Base-by-base conservation (phyloP, 2,113 vertebrate species). In the Nanger granti region DNA sequence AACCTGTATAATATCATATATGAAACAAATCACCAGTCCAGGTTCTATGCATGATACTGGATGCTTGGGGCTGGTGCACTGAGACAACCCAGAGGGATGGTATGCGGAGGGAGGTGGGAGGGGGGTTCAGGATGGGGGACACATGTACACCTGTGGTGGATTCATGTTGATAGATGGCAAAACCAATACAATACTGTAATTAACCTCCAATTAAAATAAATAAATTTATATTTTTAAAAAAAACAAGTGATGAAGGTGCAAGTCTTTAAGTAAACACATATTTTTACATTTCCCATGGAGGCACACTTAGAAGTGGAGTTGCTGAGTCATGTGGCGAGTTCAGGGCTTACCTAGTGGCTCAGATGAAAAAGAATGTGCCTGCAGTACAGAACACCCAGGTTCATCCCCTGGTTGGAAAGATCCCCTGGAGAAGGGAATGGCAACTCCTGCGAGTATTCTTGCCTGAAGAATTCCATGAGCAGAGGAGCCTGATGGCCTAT, bases 91-190 rank as follows among this genome's bases (percentile, higher is more conserved):
- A 60, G 59, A 60, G 26, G 59, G 26, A 28, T 60, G 59, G 26
- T 60, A 60, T 1, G 0, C 4, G 59, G 10, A 60, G 59, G 10
- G 59, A 60, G 26, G 26, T 1, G 10, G 59, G 26, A 6, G 10
- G 4, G 26, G 59, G 59, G 26, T 12, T 60, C 28, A 29, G 5
- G 12, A 29, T 62, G 12, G 60, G 60, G 60, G 14, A 62, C 28
- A 62, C 60, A 5, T 62, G 60, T 62, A 29, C 10, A 62, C 28
- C 28, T 13, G 28, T 29, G 60, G 60, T 2, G 12, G 28, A 62
- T 62, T 62, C 60, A 62, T 62, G 28, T 29, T 62, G 60, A 62
- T 14, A 28, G 29, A 62, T 14, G 12, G 28, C 60, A 62, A 62
- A 62, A 31, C 28, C 60, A 62, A 62, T 14, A 62, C 2, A 62